Conservation (phyloP, 2,888 invertebrate species). For the Agrochola litura region DNA sequence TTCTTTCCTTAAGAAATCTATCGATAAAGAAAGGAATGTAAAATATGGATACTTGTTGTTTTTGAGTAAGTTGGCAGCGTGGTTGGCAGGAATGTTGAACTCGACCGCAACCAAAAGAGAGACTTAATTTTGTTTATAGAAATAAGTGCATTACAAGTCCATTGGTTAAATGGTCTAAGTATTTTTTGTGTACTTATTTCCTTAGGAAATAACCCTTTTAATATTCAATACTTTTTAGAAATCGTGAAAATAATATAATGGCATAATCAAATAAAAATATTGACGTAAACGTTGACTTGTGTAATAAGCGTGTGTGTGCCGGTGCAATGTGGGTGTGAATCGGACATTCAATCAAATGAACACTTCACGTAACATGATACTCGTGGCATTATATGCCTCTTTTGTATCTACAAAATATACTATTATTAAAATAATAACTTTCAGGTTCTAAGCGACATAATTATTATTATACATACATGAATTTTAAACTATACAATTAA, state of each 20-base stretch:
- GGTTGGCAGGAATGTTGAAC: background rate
- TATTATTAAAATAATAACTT: constrained; percentile 57
- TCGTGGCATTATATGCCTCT: constrained; percentile 61
- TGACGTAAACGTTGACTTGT: constrained; percentile 48
- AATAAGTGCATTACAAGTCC: background rate
- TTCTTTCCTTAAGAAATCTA: background rate
- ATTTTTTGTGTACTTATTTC: constrained; percentile 47
- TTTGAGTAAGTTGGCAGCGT: background rate
- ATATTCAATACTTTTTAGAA: constrained; percentile 48
- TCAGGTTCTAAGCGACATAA: constrained; percentile 57
- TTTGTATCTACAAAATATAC: constrained; percentile 63
- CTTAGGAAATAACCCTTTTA: constrained; percentile 42
- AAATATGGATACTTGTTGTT: background rate
- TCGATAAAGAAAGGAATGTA: background rate
- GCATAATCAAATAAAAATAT: constrained; percentile 34
- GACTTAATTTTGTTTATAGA: background rate
- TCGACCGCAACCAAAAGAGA: background rate
- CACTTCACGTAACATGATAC: constrained; percentile 60
- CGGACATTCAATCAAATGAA: constrained; percentile 50
- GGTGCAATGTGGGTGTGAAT: constrained; percentile 56
- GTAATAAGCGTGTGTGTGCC: constrained; percentile 51
- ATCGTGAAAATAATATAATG: constrained; percentile 56
- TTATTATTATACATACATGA: constrained; percentile 56
- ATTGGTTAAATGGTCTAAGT: constrained; percentile 11
- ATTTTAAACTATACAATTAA: constrained; percentile 37